These are phyloP conservation scores for Eupeodes luniger DNA, from an alignment of 2,888 invertebrate genomes.

Conservation along the genomic window DNA sequence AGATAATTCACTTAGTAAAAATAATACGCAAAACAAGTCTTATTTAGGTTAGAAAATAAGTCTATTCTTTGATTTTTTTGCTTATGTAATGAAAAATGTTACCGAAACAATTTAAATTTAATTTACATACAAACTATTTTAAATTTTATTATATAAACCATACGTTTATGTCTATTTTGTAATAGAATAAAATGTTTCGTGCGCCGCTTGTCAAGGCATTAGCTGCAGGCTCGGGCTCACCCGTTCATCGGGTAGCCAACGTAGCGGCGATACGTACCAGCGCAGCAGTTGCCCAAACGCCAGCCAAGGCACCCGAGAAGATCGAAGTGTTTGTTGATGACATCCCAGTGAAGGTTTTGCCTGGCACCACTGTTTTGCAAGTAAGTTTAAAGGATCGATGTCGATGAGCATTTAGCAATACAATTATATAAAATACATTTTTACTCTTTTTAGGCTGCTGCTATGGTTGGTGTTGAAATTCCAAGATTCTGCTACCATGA, in stretches of 20 bases:
- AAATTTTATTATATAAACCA: slow-evolving; percentile 20
- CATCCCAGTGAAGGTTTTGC: slow-evolving; percentile 95
- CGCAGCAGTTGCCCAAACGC: slow-evolving; percentile 84
- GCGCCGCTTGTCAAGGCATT: slow-evolving; percentile 90
- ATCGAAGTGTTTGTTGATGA: slow-evolving; percentile 99
- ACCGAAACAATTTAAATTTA: slow-evolving; percentile 32
- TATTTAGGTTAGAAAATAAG: slow-evolving; percentile 68
- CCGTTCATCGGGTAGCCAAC: slow-evolving; percentile 83
- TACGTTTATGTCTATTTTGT: not conserved
- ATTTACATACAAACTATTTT: slow-evolving; percentile 20
- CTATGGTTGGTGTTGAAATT: slow-evolving; percentile 97
- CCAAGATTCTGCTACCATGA: slow-evolving; percentile 99
- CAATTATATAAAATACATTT: slow-evolving; percentile 21
- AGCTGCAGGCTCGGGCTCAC: slow-evolving; percentile 83
- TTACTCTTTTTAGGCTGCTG: slow-evolving; percentile 90
- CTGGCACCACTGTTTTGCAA: slow-evolving; percentile 98
- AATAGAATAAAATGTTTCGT: slow-evolving; percentile 88
- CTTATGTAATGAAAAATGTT: slow-evolving; percentile 77
- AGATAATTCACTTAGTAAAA: not conserved
- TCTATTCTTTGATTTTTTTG: slow-evolving; percentile 36
- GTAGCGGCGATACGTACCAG: slow-evolving; percentile 84
- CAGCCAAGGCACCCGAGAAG: slow-evolving; percentile 88
- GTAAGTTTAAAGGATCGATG: slow-evolving; percentile 84
- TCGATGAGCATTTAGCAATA: not conserved
- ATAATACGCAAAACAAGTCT: slow-evolving; percentile 28